A percentile compares a stretch with the other conserved stretches of the same genome.
Evolutionary conservation across 1,140 invertebrate genomes (phyloP).

Genomic region (Samia ricini): DNA sequence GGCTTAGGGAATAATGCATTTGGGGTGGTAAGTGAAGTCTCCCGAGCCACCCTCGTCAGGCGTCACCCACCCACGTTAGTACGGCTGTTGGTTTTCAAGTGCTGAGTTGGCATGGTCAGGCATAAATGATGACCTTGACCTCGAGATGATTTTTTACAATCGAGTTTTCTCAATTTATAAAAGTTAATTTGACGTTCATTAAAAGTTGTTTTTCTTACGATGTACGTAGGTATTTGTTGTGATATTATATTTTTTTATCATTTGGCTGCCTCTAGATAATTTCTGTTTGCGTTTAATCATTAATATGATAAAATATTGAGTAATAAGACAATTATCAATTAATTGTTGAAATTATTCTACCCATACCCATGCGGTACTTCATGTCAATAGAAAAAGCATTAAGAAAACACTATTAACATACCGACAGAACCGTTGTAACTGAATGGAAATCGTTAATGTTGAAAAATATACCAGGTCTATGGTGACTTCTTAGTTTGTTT

Average conservation of each 20-base stretch:
- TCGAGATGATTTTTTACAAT: slow-evolving; percentile 2
- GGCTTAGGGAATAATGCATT: not conserved
- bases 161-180: not conserved
- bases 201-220: not conserved
- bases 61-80: not conserved
- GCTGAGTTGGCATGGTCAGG: slow-evolving; percentile 13
- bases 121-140: slow-evolving; percentile 12
- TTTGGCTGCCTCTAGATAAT: not conserved
- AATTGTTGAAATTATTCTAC: too few relatives aligned
- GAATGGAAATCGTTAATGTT: too few relatives aligned
- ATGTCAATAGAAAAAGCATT: too few relatives aligned
- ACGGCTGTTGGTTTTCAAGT: not conserved
- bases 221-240: not conserved
- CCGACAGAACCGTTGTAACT: too few relatives aligned
- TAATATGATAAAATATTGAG: too few relatives aligned
- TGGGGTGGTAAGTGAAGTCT: not conserved
- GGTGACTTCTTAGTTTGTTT: too few relatives aligned
- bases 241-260: not conserved
- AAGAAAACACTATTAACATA: too few relatives aligned
- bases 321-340: too few relatives aligned
- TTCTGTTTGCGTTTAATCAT: too few relatives aligned
- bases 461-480: too few relatives aligned
- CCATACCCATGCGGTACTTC: too few relatives aligned
- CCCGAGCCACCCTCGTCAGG: not conserved
- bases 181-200: not conserved